phyloP scores from a whole-genome alignment of 2,888 invertebrate genomes.

The Acrobasis consociella region DNA sequence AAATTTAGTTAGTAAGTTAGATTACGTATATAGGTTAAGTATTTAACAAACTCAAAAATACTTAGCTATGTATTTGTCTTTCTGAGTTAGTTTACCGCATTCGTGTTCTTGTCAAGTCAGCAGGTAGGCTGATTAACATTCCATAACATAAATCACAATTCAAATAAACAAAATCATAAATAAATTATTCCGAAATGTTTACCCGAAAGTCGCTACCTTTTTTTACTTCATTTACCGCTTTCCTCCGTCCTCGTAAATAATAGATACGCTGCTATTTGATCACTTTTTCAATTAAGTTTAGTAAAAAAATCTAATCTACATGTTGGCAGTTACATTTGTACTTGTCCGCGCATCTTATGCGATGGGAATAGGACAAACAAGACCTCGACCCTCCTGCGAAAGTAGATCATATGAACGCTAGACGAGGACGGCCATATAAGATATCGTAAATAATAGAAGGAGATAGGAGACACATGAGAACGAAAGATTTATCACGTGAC shows the following conservation, averaged over 20 bases:
- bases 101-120: not conserved
- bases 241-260: conserved; percentile 5
- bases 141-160: not conserved
- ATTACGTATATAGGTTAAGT: too few relatives aligned
- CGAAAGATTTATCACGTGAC: conserved; percentile 81
- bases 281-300: conserved; percentile 32
- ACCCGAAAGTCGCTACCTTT: not conserved
- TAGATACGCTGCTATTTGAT: conserved; percentile 16
- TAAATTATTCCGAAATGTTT: conserved; percentile 1
- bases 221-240: conserved; percentile 12
- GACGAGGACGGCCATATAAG: conserved; percentile 63
- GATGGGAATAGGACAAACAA: conserved; percentile 64
- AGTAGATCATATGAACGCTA: conserved; percentile 64
- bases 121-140: not conserved
- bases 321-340: conserved; percentile 44
- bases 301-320: conserved; percentile 43
- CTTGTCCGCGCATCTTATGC: conserved; percentile 57
- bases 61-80: too few relatives aligned
- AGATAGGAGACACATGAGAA: conserved; percentile 62
- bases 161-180: not conserved
- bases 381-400: conserved; percentile 58
- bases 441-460: conserved; percentile 55
- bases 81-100: not conserved
- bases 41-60: too few relatives aligned
- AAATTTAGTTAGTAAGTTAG: too few relatives aligned